Percentiles rank a stretch among this genome's conserved stretches.
Conservation (phyloP, 2,797 vertebrate species). For the Neosilurus hyrtlii region DNA sequence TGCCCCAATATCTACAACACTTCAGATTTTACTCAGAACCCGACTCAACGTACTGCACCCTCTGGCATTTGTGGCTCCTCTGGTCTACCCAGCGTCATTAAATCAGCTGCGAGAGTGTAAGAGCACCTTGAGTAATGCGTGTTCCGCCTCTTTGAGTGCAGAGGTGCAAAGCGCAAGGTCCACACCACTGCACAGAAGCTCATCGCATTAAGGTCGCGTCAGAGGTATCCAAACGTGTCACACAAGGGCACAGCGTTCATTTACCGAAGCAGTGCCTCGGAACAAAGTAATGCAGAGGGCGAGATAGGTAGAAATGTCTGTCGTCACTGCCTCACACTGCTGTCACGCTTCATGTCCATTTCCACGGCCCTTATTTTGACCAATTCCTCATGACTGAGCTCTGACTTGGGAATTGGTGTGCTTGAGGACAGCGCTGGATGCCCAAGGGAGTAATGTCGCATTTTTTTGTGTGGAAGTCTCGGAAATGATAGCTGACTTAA, state of each 20-base stretch:
- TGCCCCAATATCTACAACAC: too few relatives aligned
- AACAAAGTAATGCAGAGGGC: conserved; percentile 39
- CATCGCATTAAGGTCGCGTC: conserved; percentile 55
- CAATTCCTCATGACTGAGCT: conserved; percentile 24
- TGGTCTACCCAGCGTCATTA: conserved; percentile 25
- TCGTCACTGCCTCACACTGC: not conserved
- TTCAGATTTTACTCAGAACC: not conserved
- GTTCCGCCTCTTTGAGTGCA: conserved; percentile 10
- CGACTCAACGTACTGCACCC: not conserved
- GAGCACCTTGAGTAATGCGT: conserved; percentile 32
- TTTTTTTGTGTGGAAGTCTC: conserved; percentile 21
- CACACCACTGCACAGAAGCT: conserved; percentile 62
- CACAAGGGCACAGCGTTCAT: conserved; percentile 46
- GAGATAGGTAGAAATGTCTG: conserved; percentile 36
- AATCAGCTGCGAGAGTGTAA: conserved; percentile 17
- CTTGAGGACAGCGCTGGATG: not conserved
- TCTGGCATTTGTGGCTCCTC: not conserved
- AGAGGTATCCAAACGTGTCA: conserved; percentile 54
- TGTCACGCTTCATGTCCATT: conserved; percentile 22
- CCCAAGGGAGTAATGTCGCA: conserved; percentile 15
- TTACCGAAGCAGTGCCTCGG: conserved; percentile 37
- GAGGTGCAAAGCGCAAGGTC: conserved; percentile 56
- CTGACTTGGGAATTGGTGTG: conserved; percentile 7
- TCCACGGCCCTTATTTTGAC: conserved; percentile 36
- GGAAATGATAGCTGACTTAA: conserved; percentile 27